Base-by-base conservation (phyloP, 2,888 invertebrate species). In the Noctua pronuba region DNA sequence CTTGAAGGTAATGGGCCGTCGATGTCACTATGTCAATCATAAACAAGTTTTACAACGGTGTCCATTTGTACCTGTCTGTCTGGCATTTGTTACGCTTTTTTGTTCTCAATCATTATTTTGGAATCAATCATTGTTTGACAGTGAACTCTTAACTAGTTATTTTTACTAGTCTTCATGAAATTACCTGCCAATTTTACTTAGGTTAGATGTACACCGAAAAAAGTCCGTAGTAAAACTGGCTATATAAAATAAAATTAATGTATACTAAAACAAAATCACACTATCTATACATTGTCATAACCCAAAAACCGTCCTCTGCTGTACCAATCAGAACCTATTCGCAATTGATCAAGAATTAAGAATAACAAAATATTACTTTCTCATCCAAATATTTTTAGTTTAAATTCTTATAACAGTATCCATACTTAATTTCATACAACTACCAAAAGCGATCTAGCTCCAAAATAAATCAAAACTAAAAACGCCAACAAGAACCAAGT, bases 11-110 rank as follows among this genome's bases (percentile, higher is more conserved):
- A 83, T 75, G 60, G 65, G 75, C 75, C 65, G 62, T 65, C 60
- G 60, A 73, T 80, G 83, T 80, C 76, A 83, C 80, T 83, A 62
- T 83, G 83, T 83, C 83, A 83, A 65, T 73, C 83, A 80, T 67
- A 80, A 80, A 83, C 80, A 13, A 66, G 80, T 83, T 83, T 70
- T 67, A 52, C 21, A 76, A 80, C 31, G 73, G 66, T 38, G 73
- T 52, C n/a, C n/a, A 76, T 70, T 73, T 69, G 66, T 55, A 75
- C 71, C 38, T 78, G 49, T 60, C 73, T 66, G 66, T 67, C 41
- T 44, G 35, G 11, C 18, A 62, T 52, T 18, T n/a, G 31, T 66
- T 67, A 11, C 24, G 24, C 11, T 62, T 66, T 58, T 66, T 58
- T 11, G 16, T 3, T 6, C 16, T 55, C 2, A 0, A 35, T 62